Percentiles rank a stretch among this genome's conserved stretches.
phyloP scores from a whole-genome alignment of 1,140 invertebrate species.

The Rhysida immarginata region DNA sequence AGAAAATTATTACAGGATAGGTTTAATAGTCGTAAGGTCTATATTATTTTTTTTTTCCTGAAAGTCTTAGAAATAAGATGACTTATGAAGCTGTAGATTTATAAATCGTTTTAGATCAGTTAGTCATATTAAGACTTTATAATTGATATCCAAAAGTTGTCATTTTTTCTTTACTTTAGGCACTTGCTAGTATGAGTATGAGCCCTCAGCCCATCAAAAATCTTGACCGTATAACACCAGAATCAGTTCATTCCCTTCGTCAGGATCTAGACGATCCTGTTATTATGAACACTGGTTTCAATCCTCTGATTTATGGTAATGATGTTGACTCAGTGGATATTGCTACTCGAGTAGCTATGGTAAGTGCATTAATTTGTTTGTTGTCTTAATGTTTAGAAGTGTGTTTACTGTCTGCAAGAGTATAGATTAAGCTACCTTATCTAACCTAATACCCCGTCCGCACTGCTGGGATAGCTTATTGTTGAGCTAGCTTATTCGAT shows the following conservation, averaged over 20 bases:
- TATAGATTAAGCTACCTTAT: too few species aligned
- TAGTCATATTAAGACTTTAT: too few species aligned
- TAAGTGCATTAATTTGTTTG: slow-evolving; percentile 30
- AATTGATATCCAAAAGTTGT: neutral
- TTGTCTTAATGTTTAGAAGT: neutral
- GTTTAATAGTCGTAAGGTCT: too few species aligned
- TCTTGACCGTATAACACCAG: slow-evolving; percentile 30
- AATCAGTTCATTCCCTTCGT: slow-evolving; percentile 24
- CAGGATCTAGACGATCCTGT: slow-evolving; percentile 33
- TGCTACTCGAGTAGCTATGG: slow-evolving; percentile 97
- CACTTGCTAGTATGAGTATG: slow-evolving; percentile 37
- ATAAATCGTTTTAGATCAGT: too few species aligned
- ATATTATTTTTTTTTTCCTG: too few species aligned
- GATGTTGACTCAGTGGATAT: slow-evolving; percentile 97
- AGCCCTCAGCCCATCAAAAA: slow-evolving; percentile 37
- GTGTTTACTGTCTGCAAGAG: too few species aligned
- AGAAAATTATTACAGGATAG: too few species aligned
- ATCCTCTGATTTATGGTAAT: slow-evolving; percentile 86
- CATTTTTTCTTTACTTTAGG: slow-evolving; percentile 25
- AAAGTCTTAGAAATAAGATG: too few species aligned
- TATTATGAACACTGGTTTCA: slow-evolving; percentile 34
- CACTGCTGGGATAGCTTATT: too few species aligned
- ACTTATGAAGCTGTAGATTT: too few species aligned
- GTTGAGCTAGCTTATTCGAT: too few species aligned
- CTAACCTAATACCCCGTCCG: too few species aligned